phyloP scores from a whole-genome alignment of 2,888 invertebrate genomes.

The Cetonia aurata region DNA sequence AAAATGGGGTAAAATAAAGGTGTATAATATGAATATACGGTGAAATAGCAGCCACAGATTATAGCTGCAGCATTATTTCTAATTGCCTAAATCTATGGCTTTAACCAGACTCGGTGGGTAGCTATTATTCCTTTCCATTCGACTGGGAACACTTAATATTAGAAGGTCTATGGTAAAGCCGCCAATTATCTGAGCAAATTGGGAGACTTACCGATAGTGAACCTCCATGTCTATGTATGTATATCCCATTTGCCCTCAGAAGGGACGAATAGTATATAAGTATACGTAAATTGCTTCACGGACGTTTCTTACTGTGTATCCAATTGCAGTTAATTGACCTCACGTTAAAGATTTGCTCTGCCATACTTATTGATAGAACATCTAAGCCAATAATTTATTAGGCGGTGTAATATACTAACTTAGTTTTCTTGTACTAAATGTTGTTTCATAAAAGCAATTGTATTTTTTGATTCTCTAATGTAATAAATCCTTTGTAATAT shows the following conservation, averaged over 20 bases:
- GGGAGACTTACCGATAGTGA: conserved; percentile 51
- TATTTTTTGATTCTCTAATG: too few species aligned
- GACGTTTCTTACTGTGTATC: not conserved
- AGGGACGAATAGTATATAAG: not conserved
- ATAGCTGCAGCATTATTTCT: not conserved
- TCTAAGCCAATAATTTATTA: too few species aligned
- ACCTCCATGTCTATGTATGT: conserved; percentile 1
- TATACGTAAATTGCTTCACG: conserved; percentile 20
- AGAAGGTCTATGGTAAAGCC: conserved; percentile 49
- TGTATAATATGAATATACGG: too few species aligned
- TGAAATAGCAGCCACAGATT: too few species aligned
- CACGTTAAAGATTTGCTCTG: too few species aligned
- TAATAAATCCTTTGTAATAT: too few species aligned
- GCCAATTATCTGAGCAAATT: conserved; percentile 56
- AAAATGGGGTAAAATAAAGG: too few species aligned
- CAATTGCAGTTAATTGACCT: too few species aligned
- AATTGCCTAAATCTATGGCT: not conserved
- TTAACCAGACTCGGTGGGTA: not conserved
- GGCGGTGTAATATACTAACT: too few species aligned
- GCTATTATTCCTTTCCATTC: conserved; percentile 44
- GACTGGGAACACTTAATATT: conserved; percentile 51
- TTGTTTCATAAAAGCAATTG: too few species aligned
- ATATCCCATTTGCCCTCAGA: conserved; percentile 21
- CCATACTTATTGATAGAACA: too few species aligned
- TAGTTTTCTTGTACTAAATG: too few species aligned